These are phyloP conservation scores for Tenebrosternarchus preto DNA, from an alignment of 2,113 vertebrate species.

Conservation along the genomic window DNA sequence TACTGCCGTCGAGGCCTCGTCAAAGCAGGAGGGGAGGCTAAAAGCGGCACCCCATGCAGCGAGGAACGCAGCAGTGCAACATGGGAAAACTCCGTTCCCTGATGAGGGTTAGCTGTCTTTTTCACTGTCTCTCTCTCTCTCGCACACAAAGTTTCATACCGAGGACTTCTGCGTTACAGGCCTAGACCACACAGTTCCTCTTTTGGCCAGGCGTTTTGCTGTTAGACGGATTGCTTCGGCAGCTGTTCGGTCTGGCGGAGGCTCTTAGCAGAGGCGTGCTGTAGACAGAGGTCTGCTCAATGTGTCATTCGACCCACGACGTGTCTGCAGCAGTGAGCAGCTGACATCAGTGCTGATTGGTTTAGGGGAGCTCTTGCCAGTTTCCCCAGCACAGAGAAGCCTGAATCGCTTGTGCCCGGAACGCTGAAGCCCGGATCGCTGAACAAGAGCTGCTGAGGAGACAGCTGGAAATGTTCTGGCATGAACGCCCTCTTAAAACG, in stretches of 20 bases:
- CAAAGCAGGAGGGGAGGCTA: background rate
- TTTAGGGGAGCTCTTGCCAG: background rate
- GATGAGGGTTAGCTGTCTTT: no score
- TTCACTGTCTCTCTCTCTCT: no score
- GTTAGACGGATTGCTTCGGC: slow-evolving; percentile 41
- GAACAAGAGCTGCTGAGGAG: background rate
- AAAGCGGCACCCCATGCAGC: background rate
- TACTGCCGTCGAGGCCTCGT: background rate
- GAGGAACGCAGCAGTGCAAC: background rate
- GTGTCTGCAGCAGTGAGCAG: slow-evolving; percentile 24
- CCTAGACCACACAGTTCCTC: slow-evolving; percentile 42
- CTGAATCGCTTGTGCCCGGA: no score
- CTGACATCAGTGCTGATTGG: slow-evolving; percentile 13
- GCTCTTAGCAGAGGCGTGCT: slow-evolving; percentile 42
- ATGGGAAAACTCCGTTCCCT: background rate
- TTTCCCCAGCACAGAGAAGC: background rate
- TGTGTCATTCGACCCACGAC: slow-evolving; percentile 34
- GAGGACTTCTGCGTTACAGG: background rate
- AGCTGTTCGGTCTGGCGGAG: slow-evolving; percentile 26
- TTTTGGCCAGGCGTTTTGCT: slow-evolving; percentile 41
- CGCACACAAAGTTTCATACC: background rate
- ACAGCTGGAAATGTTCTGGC: background rate
- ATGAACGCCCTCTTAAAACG: background rate
- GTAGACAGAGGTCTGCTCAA: slow-evolving; percentile 26
- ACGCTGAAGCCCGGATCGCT: no score